These are phyloP conservation scores for Centrocercus urophasianus DNA, from an alignment of 2,113 vertebrate species.

Conservation along the genomic window DNA sequence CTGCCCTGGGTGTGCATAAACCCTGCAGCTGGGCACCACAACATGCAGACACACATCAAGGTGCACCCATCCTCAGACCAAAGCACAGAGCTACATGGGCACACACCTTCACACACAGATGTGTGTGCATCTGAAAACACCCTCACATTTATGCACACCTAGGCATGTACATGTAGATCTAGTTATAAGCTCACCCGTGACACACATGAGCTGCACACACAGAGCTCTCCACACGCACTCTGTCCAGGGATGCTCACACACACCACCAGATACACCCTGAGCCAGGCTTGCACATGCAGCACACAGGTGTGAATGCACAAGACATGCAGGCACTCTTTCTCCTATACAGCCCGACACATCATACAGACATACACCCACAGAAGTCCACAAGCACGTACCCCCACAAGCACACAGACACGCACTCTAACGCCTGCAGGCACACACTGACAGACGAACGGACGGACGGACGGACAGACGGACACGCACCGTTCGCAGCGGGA, in stretches of 20 bases:
- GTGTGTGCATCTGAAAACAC: not conserved
- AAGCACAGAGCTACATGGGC: rapidly evolving
- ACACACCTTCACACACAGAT: not conserved
- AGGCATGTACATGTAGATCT: too few species aligned
- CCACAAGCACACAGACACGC: rapidly evolving
- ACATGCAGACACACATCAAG: not conserved
- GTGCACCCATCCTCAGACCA: rapidly evolving
- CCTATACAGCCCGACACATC: too few species aligned
- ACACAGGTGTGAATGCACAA: not conserved
- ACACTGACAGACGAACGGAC: not conserved
- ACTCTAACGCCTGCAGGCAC: not conserved
- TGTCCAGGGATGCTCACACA: not conserved
- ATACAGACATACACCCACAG: not conserved
- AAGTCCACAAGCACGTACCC: too few species aligned
- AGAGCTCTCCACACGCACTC: not conserved
- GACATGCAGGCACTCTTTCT: rapidly evolving
- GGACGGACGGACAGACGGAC: not conserved
- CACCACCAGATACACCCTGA: not conserved
- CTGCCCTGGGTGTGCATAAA: too few species aligned
- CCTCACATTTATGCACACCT: rapidly evolving
- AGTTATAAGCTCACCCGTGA: not conserved
- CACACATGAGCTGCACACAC: not conserved
- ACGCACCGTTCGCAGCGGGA: constrained; percentile 1
- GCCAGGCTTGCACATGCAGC: rapidly evolving
- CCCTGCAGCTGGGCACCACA: not conserved